A percentile compares a stretch with the other conserved stretches of the same genome.
Conservation (phyloP, 2,113 vertebrate genomes). For the Delphinus delphis region DNA sequence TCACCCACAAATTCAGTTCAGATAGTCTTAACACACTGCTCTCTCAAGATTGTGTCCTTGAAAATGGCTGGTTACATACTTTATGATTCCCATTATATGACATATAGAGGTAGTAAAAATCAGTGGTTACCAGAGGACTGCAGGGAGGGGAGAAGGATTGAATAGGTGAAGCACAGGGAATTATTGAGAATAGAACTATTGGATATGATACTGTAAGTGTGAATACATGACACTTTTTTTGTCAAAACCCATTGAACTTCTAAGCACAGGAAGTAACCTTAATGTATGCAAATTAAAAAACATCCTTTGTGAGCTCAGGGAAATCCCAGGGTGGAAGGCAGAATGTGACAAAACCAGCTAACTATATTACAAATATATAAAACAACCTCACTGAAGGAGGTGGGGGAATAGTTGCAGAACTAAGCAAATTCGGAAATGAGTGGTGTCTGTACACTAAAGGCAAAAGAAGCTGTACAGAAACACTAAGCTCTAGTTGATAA, state of each 20-base stretch:
- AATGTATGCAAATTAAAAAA: not conserved
- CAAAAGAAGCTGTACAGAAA: not conserved
- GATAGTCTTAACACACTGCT: not conserved
- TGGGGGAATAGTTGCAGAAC: not conserved
- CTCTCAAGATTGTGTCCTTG: not conserved
- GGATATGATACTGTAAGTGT: not conserved
- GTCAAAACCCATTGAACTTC: not conserved
- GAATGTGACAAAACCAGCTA: not conserved
- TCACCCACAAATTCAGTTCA: too few species aligned
- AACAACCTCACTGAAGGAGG: not conserved
- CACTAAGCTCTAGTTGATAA: not conserved
- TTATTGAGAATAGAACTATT: not conserved
- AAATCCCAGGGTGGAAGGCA: not conserved
- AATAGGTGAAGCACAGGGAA: not conserved
- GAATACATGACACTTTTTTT: not conserved
- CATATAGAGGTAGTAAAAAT: not conserved
- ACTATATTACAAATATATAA: not conserved
- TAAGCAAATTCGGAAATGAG: not conserved
- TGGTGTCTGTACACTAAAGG: not conserved
- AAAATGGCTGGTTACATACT: not conserved
- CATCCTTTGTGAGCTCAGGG: not conserved
- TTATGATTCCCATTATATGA: not conserved
- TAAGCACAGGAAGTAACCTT: not conserved
- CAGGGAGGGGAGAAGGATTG: not conserved
- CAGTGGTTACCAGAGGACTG: not conserved